Base-by-base conservation (phyloP, 2,888 invertebrate genomes). In the Leptinotarsa tumamoca region DNA sequence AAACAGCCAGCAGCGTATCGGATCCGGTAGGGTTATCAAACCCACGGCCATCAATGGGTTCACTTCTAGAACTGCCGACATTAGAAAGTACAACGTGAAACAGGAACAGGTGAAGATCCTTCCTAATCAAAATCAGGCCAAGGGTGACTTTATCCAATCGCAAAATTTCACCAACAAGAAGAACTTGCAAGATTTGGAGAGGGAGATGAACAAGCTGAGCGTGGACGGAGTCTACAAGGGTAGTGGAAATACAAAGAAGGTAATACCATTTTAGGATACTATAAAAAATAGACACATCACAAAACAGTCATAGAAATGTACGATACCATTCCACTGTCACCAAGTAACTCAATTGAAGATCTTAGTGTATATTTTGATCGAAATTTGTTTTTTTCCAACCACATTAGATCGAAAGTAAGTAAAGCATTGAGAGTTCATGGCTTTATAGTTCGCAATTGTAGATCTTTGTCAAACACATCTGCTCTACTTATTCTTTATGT, bases 141-240 rank as follows among this genome's bases (percentile, higher is more conserved):
- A 81, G 49, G 82, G 81, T 21, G 84, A 86, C 78, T 84, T 80
- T 72, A 84, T 85, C 68, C 83, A 86, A 68, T 79, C 83, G 0
- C 87, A 87, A 70, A 87, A 86, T 85, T 82, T 88, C 86, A 80
- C 88, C 85, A 83, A 88, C 86, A 87, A 89, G 87, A 88, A 74
- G 87, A 89, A 78, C 27, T 69, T 80, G 54, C 82, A 84, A 10
- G 85, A 86, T 13, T 51, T 88, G 21, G 88, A 87, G 68, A 85
- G 82, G 70, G 87, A 87, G 63, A 84, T 88, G 83, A 80, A 81
- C 21, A 84, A 86, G 72, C 78, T 88, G 81, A 86, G 80, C 73
- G 86, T 85, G 77, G 82, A 80, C 33, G 79, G 80, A 15, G 73
- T 75, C 23, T 82, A 83, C 66, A 83, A 83, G 73, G 80, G 80